A percentile compares a stretch with the other conserved stretches of the same genome.
phyloP scores from a whole-genome alignment of 1,140 invertebrate species.

The Arctopsyche grandis region DNA sequence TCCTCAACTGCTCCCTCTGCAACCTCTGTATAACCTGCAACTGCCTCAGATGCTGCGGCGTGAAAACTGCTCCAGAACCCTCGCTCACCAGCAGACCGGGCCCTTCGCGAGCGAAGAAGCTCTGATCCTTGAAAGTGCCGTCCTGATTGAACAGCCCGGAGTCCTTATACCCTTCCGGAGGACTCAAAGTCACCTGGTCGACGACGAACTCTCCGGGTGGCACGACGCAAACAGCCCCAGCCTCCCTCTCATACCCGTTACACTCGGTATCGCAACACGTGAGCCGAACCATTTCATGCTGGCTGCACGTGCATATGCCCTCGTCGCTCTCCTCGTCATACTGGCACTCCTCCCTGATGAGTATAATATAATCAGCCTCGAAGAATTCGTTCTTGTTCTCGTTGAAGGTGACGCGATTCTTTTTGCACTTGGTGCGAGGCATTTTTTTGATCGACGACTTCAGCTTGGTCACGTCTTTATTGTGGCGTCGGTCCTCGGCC shows the following conservation, averaged over 20 bases:
- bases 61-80: slow-evolving; percentile 69
- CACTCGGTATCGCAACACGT: slow-evolving; percentile 70
- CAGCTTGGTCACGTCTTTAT: slow-evolving; percentile 65
- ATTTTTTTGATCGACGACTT: slow-evolving; percentile 65
- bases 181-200: slow-evolving; percentile 83
- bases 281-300: slow-evolving; percentile 74
- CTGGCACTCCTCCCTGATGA: slow-evolving; percentile 84
- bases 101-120: slow-evolving; percentile 63
- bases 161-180: slow-evolving; percentile 88
- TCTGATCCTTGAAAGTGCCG: slow-evolving; percentile 65
- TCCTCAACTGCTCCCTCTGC: slow-evolving; percentile 72
- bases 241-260: slow-evolving; percentile 60
- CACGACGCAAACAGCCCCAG: slow-evolving; percentile 61
- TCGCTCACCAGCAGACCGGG: slow-evolving; percentile 67
- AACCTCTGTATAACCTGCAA: slow-evolving; percentile 66
- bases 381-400: slow-evolving; percentile 88
- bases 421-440: slow-evolving; percentile 59
- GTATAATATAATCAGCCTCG: slow-evolving; percentile 87
- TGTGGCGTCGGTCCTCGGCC: slow-evolving; percentile 59
- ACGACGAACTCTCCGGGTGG: slow-evolving; percentile 72
- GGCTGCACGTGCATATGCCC: slow-evolving; percentile 80
- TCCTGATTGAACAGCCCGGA: slow-evolving; percentile 67
- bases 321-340: slow-evolving; percentile 77
- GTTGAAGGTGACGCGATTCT: slow-evolving; percentile 85
- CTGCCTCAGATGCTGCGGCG: slow-evolving; percentile 70